Evolutionary conservation across 2,888 invertebrate genomes (phyloP).

Genomic region (Amphipoea oculea): DNA sequence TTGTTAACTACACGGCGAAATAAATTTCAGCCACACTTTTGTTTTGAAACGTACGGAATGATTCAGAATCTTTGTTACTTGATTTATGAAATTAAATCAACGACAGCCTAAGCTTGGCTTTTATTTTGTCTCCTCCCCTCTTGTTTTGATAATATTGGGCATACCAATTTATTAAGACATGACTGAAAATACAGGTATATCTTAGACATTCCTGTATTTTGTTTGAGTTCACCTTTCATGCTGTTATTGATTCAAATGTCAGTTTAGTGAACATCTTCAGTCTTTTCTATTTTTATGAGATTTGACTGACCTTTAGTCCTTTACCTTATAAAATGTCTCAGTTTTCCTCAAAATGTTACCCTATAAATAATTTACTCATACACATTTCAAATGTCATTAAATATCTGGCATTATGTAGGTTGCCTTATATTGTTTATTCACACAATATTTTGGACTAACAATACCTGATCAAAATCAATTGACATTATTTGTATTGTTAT

Average conservation of each 20-base stretch:
- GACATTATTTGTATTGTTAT: not conserved
- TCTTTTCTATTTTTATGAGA: not conserved
- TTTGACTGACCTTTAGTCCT: slow-evolving; percentile 6
- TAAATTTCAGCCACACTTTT: slow-evolving; percentile 1
- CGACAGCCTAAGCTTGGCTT: not conserved
- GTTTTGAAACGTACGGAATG: slow-evolving; percentile 22
- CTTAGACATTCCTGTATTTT: not conserved
- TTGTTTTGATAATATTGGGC: slow-evolving; percentile 4
- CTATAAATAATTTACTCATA: not conserved
- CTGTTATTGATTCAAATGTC: slow-evolving; percentile 2
- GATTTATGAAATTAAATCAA: not conserved
- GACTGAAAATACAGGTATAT: no score
- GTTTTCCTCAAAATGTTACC: slow-evolving; percentile 19
- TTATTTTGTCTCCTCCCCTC: not conserved
- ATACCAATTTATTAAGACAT: not conserved
- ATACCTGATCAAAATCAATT: not conserved
- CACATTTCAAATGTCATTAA: slow-evolving; percentile 19
- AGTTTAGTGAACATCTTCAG: not conserved
- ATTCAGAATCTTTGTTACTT: not conserved
- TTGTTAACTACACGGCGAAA: not conserved
- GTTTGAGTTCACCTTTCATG: not conserved
- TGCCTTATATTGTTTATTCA: not conserved
- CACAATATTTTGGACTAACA: not conserved
- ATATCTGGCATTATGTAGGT: not conserved
- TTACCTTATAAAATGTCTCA: slow-evolving; percentile 4